These are phyloP conservation scores for Hydrocynus forskahlii DNA, from an alignment of 2,797 vertebrate species.

Conservation along the genomic window DNA sequence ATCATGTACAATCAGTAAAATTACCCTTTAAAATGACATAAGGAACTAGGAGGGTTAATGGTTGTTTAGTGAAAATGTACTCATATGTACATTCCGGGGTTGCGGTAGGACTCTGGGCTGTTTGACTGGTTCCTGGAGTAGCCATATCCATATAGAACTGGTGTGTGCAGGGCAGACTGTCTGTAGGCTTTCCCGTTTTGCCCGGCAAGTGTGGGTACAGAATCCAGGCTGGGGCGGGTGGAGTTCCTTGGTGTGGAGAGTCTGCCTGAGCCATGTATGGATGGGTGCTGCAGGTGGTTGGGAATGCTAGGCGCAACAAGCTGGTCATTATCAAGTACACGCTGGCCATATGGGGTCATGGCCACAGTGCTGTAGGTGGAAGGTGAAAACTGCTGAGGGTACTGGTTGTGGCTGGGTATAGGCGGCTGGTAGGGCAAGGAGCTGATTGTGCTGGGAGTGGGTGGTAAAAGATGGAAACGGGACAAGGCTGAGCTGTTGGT, in stretches of 20 bases:
- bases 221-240: slow-evolving; percentile 55
- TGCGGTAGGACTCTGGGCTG: slow-evolving; percentile 42
- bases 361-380: slow-evolving; percentile 53
- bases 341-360: slow-evolving; percentile 41
- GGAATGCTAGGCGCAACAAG: slow-evolving; percentile 44
- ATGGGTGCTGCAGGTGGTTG: slow-evolving; percentile 47
- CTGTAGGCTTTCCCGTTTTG: slow-evolving; percentile 51
- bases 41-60: neutral
- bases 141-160: slow-evolving; percentile 68
- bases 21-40: too few relatives aligned
- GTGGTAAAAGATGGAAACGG: slow-evolving; percentile 62
- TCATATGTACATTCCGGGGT: slow-evolving; percentile 71
- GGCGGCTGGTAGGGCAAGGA: slow-evolving; percentile 46
- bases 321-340: slow-evolving; percentile 51
- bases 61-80: neutral
- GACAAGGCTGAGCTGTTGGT: slow-evolving; percentile 41
- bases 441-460: slow-evolving; percentile 55
- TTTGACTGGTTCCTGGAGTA: slow-evolving; percentile 53
- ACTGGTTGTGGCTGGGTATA: slow-evolving; percentile 41
- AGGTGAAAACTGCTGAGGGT: slow-evolving; percentile 41
- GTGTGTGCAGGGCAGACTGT: slow-evolving; percentile 62
- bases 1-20: too few relatives aligned
- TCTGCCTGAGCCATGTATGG: slow-evolving; percentile 54
- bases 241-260: slow-evolving; percentile 60
- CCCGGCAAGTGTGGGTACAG: slow-evolving; percentile 28